These are phyloP conservation scores for Cheilosia variabilis DNA, from an alignment of 2,888 invertebrate genomes.

Conservation along the genomic window DNA sequence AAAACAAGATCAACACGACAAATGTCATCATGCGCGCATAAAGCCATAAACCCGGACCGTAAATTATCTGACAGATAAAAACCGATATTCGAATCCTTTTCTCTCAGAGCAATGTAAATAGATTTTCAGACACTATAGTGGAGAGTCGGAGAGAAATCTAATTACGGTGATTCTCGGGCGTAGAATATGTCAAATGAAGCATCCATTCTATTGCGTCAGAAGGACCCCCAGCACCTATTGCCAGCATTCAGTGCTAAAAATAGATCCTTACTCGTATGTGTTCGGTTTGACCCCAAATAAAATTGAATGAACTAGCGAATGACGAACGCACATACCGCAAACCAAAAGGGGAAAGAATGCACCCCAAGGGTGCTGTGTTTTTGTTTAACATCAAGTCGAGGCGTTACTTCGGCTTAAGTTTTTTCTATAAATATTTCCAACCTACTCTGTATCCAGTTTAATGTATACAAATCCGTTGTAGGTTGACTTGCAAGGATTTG, in stretches of 20 bases:
- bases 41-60: constrained; percentile 72
- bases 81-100: constrained; percentile 66
- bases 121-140: constrained; percentile 26
- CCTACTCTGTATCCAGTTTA: constrained; percentile 16
- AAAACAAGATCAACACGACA: constrained; percentile 61
- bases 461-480: constrained; percentile 2
- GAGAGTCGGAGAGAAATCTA: constrained; percentile 53
- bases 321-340: constrained; percentile 29
- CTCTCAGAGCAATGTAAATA: constrained; percentile 28
- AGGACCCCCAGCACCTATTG: constrained; percentile 74
- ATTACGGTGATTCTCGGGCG: constrained; percentile 60
- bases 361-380: constrained; percentile 70
- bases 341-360: constrained; percentile 65
- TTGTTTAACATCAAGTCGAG: constrained; percentile 62
- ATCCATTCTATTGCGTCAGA: constrained; percentile 72
- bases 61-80: constrained; percentile 75
- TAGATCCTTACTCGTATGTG: constrained; percentile 50
- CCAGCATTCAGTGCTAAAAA: constrained; percentile 54
- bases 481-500: background rate
- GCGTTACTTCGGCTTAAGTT: constrained; percentile 44
- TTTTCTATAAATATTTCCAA: constrained; percentile 51
- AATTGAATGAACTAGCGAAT: constrained; percentile 58
- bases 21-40: constrained; percentile 72
- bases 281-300: constrained; percentile 72
- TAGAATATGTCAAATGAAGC: constrained; percentile 72